Base-by-base conservation (phyloP, 2,113 vertebrate species). In the Nettapus auritus region DNA sequence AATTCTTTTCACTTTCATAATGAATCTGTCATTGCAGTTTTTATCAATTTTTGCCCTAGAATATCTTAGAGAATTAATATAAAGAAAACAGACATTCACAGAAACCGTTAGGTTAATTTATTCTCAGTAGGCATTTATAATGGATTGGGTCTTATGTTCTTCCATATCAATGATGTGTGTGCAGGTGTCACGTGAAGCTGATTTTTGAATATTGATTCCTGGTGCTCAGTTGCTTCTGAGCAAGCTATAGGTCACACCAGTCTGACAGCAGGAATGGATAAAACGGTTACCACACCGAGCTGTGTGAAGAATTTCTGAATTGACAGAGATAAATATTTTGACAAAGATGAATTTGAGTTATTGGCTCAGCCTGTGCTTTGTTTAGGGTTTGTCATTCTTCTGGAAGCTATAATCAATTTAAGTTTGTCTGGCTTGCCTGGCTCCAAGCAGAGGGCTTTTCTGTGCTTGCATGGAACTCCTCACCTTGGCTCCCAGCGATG, bases 331-430 rank as follows among this genome's bases (percentile, higher is more conserved):
- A 69, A 88, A 94, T 91, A 60, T 38, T 85, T 71, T 86, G 66
- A 68, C 33, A 48, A 46, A 87, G 70, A 88, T 25, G 55, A 71
- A 56, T 74, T 70, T 38, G 55, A 71, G 18, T 69, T 94, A 59
- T 36, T 92, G 69, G 16, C 23, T 74, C 31, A 88, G 53, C 25
- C 75, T 73, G 44, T 53, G 40, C 21, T 48, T 82, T 93, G 23
- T 85, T 95, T 79, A 55, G 81, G 17, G 55, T 89, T 94, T 95
- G n/a, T 83, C 34, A n/a, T 86, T 86, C 22, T 85, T 52, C 21
- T 38, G 52, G 78, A 89, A 75, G 69, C 8, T 59, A 7, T 50
- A 44, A 81, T 80, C 56, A 67, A 1, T 93, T 71, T 46, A 40
- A 75, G 16, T 64, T 75, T 1, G 1, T 33, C 60, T 55, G 15